phyloP scores from a whole-genome alignment of 2,888 invertebrate species.

The Caenorhabditis virilis region DNA sequence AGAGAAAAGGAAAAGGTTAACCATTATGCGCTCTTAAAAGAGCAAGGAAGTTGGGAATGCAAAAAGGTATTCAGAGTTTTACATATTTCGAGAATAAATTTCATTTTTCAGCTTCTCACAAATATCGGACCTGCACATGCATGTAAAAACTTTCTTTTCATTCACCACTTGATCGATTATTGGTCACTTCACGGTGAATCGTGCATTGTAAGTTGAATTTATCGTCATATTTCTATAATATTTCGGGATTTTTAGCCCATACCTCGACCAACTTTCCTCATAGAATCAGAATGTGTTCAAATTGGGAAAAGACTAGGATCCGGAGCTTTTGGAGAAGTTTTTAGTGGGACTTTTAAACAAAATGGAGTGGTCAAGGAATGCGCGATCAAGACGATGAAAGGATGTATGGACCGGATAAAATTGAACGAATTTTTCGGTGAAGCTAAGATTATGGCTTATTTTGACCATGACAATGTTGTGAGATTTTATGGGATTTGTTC shows the following conservation, averaged over 20 bases:
- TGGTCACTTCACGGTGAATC: no score
- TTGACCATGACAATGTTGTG: neutral
- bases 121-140: neutral
- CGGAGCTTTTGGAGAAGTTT: slow-evolving; percentile 2
- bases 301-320: neutral
- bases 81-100: no score
- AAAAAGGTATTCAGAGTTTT: no score
- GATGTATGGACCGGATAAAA: no score
- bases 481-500: neutral
- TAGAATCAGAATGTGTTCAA: neutral
- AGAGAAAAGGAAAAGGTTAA: neutral
- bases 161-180: neutral
- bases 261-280: neutral
- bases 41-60: no score
- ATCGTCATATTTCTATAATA: neutral
- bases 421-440: neutral
- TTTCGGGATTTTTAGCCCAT: neutral
- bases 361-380: neutral
- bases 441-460: neutral
- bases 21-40: no score
- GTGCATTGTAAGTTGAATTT: neutral
- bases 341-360: neutral
- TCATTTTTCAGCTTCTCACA: neutral
- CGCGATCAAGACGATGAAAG: no score
- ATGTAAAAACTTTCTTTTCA: neutral